Base-by-base conservation (phyloP, 2,113 vertebrate genomes). In the Phrynosoma platyrhinos region DNA sequence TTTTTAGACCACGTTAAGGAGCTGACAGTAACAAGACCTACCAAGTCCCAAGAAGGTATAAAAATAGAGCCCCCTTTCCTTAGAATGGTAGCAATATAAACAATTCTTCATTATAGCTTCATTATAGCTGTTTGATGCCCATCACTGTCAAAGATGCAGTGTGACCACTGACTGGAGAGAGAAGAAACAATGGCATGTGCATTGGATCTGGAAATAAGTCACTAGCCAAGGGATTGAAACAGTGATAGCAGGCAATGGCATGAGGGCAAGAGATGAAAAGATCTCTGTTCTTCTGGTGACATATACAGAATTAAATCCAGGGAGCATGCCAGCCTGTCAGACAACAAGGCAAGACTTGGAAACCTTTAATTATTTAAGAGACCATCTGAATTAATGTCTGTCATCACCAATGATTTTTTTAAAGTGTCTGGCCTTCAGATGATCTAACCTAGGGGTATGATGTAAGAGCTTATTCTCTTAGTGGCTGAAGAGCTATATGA, bases 321-420 rank as follows among this genome's bases (percentile, higher is more conserved):
- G 47, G 25, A 87, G 85, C 88, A 83, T 7, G 1, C 2, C 23
- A 4, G 23, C 14, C 91, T 89, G 58, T 79, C 91, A 94, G 75
- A 71, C n/a, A 91, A 27, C 78, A 80, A 94, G 53, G 86, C 84
- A 72, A 82, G 92, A 84, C 82, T 75, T 10, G 20, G 14, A 18
- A 53, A 75, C 75, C 78, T 86, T 90, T 75, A 91, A 30, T 78
- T 92, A 94, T 90, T 90, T 93, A 94, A 86, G 75, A 93, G 71
- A 87, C 91, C 1, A 1, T 4, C 87, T 91, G 82, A 62, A 94
- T 92, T 72, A 80, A 87, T 0, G 0, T 58, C 27, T 91, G 55
- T 89, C 62, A 1, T 42, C 72, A 84, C 83, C 76, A 77, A 21
- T 62, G 58, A 18, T 16, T 16, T 62, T 62, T 62, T 62, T 42